These are phyloP conservation scores for Cylas formicarius DNA, from an alignment of 1,140 invertebrate species.

Conservation along the genomic window DNA sequence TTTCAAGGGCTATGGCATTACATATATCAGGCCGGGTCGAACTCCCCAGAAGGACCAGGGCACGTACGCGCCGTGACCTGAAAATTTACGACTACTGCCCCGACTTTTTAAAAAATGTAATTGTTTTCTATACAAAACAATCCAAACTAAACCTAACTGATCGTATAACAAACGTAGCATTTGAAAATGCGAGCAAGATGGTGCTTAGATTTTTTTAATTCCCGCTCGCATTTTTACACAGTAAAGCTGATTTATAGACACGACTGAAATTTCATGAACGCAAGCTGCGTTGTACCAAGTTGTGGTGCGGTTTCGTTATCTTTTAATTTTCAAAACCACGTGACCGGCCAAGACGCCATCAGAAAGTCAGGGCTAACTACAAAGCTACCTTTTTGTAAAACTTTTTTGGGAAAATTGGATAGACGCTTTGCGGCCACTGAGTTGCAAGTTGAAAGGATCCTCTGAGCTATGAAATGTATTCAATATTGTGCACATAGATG, in stretches of 20 bases:
- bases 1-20: conserved; percentile 33
- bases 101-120: conserved; percentile 32
- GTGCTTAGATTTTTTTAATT: not conserved
- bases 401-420: no score
- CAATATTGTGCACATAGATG: no score
- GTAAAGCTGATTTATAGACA: conserved; percentile 20
- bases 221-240: conserved; percentile 17
- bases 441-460: no score
- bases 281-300: conserved; percentile 2
- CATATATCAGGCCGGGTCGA: conserved; percentile 37
- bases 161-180: not conserved
- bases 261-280: conserved; percentile 28
- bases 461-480: no score
- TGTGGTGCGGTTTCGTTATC: conserved; percentile 12
- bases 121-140: conserved; percentile 27
- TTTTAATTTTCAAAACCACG: no score
- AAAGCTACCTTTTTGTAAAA: no score
- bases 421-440: no score
- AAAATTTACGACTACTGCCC: conserved; percentile 40
- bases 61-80: conserved; percentile 36
- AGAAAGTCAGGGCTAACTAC: no score
- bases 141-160: conserved; percentile 22
- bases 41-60: conserved; percentile 37
- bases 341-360: no score
- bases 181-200: not conserved